A percentile compares a stretch with the other conserved stretches of the same genome.
Evolutionary conservation across 2,888 invertebrate genomes (phyloP).

Genomic region (Eristalis tenax): DNA sequence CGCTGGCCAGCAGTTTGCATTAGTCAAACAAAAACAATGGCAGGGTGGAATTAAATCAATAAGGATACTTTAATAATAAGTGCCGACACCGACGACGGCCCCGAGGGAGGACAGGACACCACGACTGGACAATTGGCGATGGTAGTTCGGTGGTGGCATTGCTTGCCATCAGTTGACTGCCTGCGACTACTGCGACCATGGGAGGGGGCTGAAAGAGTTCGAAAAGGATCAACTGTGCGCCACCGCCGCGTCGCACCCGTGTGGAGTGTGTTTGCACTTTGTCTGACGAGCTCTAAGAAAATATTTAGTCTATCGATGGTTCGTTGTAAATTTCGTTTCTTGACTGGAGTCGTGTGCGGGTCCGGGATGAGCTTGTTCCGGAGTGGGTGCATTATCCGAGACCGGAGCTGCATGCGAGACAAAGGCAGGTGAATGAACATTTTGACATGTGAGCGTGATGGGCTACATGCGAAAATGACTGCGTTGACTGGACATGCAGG

Average conservation of each 20-base stretch:
- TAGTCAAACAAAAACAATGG: slow-evolving; percentile 57
- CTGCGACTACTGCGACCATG: too few relatives aligned
- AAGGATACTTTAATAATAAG: slow-evolving; percentile 40
- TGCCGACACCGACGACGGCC: slow-evolving; percentile 26
- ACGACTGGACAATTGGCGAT: neutral
- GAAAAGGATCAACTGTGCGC: slow-evolving; percentile 2
- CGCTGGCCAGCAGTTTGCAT: slow-evolving; percentile 51
- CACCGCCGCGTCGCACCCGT: neutral
- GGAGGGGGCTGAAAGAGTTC: neutral
- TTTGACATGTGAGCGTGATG: neutral
- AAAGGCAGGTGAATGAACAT: neutral
- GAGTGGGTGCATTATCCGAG: neutral
- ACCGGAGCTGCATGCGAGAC: neutral
- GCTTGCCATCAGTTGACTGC: neutral
- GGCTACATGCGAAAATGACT: neutral
- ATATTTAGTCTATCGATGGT: slow-evolving; percentile 13
- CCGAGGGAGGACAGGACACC: neutral
- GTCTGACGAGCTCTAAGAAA: slow-evolving; percentile 23
- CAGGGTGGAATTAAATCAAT: slow-evolving; percentile 45
- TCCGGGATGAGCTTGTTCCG: neutral
- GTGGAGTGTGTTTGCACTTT: slow-evolving; percentile 33
- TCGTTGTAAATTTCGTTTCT: neutral
- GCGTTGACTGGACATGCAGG: neutral
- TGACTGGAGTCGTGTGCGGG: neutral
- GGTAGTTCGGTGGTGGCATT: neutral